These are phyloP conservation scores for Hylaea fasciaria DNA, from an alignment of 2,888 invertebrate genomes.

Conservation along the genomic window DNA sequence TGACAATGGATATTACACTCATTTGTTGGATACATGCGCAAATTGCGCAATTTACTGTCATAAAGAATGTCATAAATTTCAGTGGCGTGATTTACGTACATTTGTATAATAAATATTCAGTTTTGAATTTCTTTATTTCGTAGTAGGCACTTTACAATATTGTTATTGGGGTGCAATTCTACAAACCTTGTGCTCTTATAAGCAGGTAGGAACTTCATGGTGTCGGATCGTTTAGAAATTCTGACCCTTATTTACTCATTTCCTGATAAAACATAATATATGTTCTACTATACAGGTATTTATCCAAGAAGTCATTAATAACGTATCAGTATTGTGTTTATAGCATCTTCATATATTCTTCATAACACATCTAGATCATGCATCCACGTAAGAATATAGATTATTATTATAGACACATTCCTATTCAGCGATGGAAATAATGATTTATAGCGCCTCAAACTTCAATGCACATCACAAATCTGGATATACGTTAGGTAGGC, in stretches of 20 bases:
- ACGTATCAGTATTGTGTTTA: constrained; percentile 1
- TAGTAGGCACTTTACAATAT: too few species aligned
- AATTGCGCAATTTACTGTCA: constrained; percentile 11
- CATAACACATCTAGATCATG: constrained; percentile 8
- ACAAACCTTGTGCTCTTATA: too few species aligned
- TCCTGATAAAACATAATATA: too few species aligned
- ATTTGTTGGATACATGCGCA: constrained; percentile 12
- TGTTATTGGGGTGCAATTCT: too few species aligned
- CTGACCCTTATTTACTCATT: too few species aligned
- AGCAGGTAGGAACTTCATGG: too few species aligned
- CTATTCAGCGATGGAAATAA: constrained; percentile 27
- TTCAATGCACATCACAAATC: constrained; percentile 39
- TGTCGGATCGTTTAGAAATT: too few species aligned
- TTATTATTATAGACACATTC: constrained; percentile 21
- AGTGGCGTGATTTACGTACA: background rate
- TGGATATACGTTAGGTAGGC: constrained; percentile 26
- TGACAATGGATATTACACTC: constrained; percentile 5
- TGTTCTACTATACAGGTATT: too few species aligned
- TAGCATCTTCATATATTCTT: background rate
- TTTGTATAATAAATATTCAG: too few species aligned
- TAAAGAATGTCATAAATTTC: constrained; percentile 3
- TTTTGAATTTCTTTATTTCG: too few species aligned
- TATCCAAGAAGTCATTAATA: constrained; percentile 9
- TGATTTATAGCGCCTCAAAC: constrained; percentile 27
- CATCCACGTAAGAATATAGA: constrained; percentile 13